Conservation (phyloP, 1,140 invertebrate genomes). For the Cherax destructor region DNA sequence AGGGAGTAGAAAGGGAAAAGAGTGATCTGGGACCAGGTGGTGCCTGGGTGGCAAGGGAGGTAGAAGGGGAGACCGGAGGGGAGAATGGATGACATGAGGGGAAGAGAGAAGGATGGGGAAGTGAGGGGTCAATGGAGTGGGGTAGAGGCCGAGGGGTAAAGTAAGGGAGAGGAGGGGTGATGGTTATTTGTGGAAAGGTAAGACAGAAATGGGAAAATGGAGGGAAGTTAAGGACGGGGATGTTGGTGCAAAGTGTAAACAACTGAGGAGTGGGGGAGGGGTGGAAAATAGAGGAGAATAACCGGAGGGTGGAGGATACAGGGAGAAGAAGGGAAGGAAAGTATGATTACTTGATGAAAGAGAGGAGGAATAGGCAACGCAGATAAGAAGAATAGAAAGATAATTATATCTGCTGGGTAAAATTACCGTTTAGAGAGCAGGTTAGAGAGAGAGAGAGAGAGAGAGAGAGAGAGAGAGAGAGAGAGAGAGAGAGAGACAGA, state of each 20-base stretch:
- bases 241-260: no score
- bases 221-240: not conserved
- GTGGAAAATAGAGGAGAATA: not conserved
- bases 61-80: no score
- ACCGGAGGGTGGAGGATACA: not conserved
- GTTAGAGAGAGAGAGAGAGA: constrained; percentile 7
- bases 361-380: not conserved
- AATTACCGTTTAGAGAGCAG: not conserved
- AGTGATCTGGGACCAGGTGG: no score
- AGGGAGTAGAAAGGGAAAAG: no score
- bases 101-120: not conserved
- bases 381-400: no score
- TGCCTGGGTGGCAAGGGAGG: no score
- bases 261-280: not conserved
- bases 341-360: no score
- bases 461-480: constrained; percentile 24
- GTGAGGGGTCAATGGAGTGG: not conserved
- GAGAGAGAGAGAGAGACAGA: constrained; percentile 9
- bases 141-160: not conserved
- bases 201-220: not conserved
- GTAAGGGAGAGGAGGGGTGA: constrained; percentile 9
- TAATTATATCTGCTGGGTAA: no score
- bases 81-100: no score
- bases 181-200: not conserved
- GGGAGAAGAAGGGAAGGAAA: no score